Conservation (phyloP, 2,113 vertebrate genomes). For the Embiotoca jacksoni region DNA sequence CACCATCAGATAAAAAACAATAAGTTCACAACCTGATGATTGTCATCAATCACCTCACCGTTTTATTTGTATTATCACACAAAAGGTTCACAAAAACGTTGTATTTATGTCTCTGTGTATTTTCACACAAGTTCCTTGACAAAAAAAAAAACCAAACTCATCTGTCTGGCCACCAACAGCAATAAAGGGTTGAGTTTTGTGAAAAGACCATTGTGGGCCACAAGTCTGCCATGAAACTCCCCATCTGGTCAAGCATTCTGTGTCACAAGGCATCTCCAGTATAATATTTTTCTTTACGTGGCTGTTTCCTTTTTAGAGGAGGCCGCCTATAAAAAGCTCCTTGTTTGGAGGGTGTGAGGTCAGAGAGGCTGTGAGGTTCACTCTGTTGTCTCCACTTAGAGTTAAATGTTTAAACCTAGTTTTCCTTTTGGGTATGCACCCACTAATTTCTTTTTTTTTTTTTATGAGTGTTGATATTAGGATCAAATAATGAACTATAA, state of each 20-base stretch:
- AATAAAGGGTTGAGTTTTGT: neutral
- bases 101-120: neutral
- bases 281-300: slow-evolving; percentile 72
- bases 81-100: slow-evolving; percentile 8
- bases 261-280: slow-evolving; percentile 49
- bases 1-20: no score
- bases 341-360: slow-evolving; percentile 59
- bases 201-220: neutral
- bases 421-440: neutral
- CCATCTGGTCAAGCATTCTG: slow-evolving; percentile 41
- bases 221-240: slow-evolving; percentile 29
- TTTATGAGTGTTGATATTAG: slow-evolving; percentile 42
- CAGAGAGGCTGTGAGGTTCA: slow-evolving; percentile 27
- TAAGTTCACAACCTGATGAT: slow-evolving; percentile 48
- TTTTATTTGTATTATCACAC: slow-evolving; percentile 15
- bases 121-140: slow-evolving; percentile 1
- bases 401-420: neutral
- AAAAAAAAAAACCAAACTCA: neutral
- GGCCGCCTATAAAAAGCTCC: slow-evolving; percentile 46
- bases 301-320: slow-evolving; percentile 65
- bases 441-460: slow-evolving; percentile 23
- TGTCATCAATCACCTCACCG: slow-evolving; percentile 58
- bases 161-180: neutral
- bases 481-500: slow-evolving; percentile 44
- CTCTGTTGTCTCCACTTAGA: neutral